Conservation (phyloP, 2,113 vertebrate species). For the Prolemur simus region DNA sequence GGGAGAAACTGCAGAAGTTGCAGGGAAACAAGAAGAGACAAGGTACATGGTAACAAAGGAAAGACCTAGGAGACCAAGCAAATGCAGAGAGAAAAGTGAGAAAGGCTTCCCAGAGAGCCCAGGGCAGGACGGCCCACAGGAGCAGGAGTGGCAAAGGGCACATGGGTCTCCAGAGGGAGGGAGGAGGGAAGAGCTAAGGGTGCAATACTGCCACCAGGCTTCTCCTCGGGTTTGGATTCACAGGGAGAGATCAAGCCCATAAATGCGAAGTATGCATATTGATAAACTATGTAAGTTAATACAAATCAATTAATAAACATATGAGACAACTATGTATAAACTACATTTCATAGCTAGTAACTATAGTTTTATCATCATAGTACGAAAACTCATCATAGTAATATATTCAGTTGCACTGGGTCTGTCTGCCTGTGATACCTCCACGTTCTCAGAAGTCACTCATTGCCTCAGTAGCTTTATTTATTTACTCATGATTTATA, state of each 20-base stretch:
- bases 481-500: constrained; percentile 74
- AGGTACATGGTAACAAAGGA: constrained; percentile 1
- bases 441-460: constrained; percentile 58
- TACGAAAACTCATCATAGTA: constrained; percentile 54
- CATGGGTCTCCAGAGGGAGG: neutral
- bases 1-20: constrained; percentile 55
- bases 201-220: accelerated
- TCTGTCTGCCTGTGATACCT: constrained; percentile 8
- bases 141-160: neutral
- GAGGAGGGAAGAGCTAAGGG: accelerated
- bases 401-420: constrained; percentile 43
- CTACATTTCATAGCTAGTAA: constrained; percentile 58
- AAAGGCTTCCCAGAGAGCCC: neutral
- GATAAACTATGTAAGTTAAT: constrained; percentile 31
- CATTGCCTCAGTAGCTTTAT: constrained; percentile 58
- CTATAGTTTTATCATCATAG: constrained; percentile 30
- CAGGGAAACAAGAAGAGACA: constrained; percentile 30
- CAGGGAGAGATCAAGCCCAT: neutral
- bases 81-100: neutral
- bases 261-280: neutral
- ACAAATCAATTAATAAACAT: constrained; percentile 51
- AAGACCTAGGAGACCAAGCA: neutral
- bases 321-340: neutral
- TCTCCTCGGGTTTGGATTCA: neutral
- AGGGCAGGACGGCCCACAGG: neutral